Conservation (phyloP, 2,797 vertebrate genomes). For the Valencia hispanica region DNA sequence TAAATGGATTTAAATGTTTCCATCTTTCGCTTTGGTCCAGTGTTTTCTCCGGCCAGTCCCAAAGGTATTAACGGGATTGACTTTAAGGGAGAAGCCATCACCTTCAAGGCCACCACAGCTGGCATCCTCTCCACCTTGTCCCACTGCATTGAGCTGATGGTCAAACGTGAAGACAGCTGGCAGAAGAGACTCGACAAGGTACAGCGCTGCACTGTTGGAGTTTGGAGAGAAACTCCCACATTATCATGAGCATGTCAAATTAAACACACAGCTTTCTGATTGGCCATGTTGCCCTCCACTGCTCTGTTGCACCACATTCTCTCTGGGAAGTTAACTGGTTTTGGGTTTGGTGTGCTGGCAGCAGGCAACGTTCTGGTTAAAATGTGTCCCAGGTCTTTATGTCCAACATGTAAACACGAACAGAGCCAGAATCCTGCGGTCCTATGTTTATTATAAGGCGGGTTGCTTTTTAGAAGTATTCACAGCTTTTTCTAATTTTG, state of each 20-base stretch:
- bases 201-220: slow-evolving; percentile 29
- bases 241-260: too few relatives aligned
- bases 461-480: too few relatives aligned
- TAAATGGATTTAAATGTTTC: background rate
- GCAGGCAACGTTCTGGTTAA: too few relatives aligned
- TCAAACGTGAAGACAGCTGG: slow-evolving; percentile 97
- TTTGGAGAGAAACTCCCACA: background rate
- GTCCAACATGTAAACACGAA: background rate
- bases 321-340: background rate
- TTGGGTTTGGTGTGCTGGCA: background rate
- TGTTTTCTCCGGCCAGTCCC: slow-evolving; percentile 86
- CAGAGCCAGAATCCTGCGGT: too few relatives aligned
- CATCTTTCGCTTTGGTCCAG: slow-evolving; percentile 48
- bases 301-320: background rate
- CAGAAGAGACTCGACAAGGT: slow-evolving; percentile 97
- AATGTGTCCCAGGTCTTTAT: background rate
- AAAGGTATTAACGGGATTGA: slow-evolving; percentile 94
- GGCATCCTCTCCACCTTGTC: slow-evolving; percentile 96
- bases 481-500: background rate
- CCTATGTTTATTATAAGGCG: too few relatives aligned
- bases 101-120: slow-evolving; percentile 97
- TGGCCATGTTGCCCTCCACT: slow-evolving; percentile 9
- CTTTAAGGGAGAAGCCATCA: slow-evolving; percentile 98
- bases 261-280: slow-evolving; percentile 13
- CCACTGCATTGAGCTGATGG: slow-evolving; percentile 96